Percentiles rank a stretch among this genome's conserved stretches.
phyloP scores from a whole-genome alignment of 2,797 vertebrate species.

The Gephyroberyx darwinii region DNA sequence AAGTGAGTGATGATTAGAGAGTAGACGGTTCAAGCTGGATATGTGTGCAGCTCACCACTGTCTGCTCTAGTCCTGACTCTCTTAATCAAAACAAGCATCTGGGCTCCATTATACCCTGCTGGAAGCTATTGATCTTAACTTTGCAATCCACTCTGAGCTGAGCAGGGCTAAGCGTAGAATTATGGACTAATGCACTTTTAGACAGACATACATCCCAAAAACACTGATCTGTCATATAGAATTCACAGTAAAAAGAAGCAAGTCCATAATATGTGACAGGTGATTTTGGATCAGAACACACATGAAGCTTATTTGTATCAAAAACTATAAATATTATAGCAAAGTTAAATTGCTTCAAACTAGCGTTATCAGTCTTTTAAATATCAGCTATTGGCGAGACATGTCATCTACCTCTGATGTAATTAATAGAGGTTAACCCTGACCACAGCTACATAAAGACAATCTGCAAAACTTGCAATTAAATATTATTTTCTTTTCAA shows the following conservation, averaged over 20 bases:
- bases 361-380: too few species aligned
- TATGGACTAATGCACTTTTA: slow-evolving; percentile 39
- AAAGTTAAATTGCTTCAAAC: too few species aligned
- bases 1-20: slow-evolving; percentile 71
- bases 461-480: too few species aligned
- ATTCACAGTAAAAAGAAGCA: slow-evolving; percentile 11
- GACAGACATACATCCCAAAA: slow-evolving; percentile 29
- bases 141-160: slow-evolving; percentile 49
- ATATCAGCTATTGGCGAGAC: too few species aligned
- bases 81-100: slow-evolving; percentile 81
- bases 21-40: slow-evolving; percentile 59
- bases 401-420: too few species aligned
- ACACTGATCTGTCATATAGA: slow-evolving; percentile 11
- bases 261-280: background rate
- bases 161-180: slow-evolving; percentile 36
- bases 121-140: slow-evolving; percentile 73
- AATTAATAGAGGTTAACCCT: too few species aligned
- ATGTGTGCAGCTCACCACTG: slow-evolving; percentile 59
- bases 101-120: slow-evolving; percentile 69
- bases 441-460: too few species aligned
- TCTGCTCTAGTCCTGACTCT: slow-evolving; percentile 67
- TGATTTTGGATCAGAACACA: background rate
- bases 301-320: background rate
- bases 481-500: too few species aligned
- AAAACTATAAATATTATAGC: too few species aligned